Evolutionary conservation across 92 coral and sea anemone species (phyloP).

Genomic region (Isaurus tuberculatus): DNA sequence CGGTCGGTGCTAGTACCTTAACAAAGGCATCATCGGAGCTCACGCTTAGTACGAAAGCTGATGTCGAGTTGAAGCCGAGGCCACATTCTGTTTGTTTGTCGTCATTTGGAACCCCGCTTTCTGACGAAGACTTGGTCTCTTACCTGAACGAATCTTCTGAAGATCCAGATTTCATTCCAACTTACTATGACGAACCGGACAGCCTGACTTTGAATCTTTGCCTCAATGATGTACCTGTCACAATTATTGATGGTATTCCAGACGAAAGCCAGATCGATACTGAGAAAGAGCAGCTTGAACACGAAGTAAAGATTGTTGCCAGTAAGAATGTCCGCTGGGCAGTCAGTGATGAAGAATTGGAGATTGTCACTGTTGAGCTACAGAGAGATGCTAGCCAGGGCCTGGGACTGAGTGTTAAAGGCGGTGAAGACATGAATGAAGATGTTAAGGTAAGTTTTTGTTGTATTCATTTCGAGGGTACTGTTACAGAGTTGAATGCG

Average conservation of each 20-base stretch:
- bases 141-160: constrained; percentile 60
- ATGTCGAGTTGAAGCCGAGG: constrained; percentile 62
- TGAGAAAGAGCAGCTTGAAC: constrained; percentile 42
- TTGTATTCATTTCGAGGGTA: too few species aligned
- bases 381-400: constrained; percentile 74
- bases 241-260: constrained; percentile 88
- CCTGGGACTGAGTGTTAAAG: constrained; percentile 81
- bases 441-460: constrained; percentile 78
- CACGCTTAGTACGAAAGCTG: constrained; percentile 64
- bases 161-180: constrained; percentile 64
- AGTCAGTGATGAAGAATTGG: constrained; percentile 68
- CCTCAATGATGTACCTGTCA: constrained; percentile 84
- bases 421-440: constrained; percentile 76
- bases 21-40: constrained; percentile 77
- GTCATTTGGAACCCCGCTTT: constrained; percentile 78
- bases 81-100: constrained; percentile 78
- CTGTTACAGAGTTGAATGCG: too few species aligned
- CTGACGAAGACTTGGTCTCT: constrained; percentile 53
- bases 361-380: constrained; percentile 84
- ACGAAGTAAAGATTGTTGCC: constrained; percentile 53
- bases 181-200: constrained; percentile 61
- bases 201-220: constrained; percentile 82
- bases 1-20: constrained; percentile 79
- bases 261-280: constrained; percentile 42
- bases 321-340: constrained; percentile 91